Percentiles rank a stretch among this genome's conserved stretches.
phyloP scores from a whole-genome alignment of 1,140 invertebrate genomes.

The Arctopsyche grandis region DNA sequence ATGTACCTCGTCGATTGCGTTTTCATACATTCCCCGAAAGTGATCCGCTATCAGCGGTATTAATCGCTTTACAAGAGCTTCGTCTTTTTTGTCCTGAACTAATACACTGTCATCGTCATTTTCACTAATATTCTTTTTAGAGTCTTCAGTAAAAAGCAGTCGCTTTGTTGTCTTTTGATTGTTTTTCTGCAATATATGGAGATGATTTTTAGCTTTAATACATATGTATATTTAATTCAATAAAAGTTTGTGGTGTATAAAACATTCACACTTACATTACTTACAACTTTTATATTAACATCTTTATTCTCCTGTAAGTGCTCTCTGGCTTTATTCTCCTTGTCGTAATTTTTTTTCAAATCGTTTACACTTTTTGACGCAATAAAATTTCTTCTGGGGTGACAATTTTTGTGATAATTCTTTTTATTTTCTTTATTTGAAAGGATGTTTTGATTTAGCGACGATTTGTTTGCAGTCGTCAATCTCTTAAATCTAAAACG shows the following conservation, averaged over 20 bases:
- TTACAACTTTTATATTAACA: too few species aligned
- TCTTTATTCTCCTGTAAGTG: too few species aligned
- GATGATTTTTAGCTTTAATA: too few species aligned
- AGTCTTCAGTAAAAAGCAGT: background rate
- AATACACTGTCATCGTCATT: background rate
- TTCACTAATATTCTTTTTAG: background rate
- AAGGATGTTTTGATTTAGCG: background rate
- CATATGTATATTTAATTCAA: too few species aligned
- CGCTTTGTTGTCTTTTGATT: too few species aligned
- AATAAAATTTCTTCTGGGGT: background rate
- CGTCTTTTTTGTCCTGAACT: background rate
- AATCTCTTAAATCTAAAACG: background rate
- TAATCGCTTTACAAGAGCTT: background rate
- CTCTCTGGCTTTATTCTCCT: too few species aligned
- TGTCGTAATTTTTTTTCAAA: too few species aligned
- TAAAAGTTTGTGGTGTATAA: too few species aligned
- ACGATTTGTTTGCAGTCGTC: background rate
- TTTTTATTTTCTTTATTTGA: background rate
- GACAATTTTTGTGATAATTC: background rate
- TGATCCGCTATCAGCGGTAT: constrained; percentile 4
- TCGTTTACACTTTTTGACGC: too few species aligned
- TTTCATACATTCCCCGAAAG: background rate
- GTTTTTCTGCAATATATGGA: too few species aligned
- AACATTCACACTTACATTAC: too few species aligned
- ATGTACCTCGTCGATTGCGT: too few species aligned